Percentiles rank a stretch among this genome's conserved stretches.
phyloP scores from a whole-genome alignment of 2,888 invertebrate genomes.

The Leucoptera coffeella region DNA sequence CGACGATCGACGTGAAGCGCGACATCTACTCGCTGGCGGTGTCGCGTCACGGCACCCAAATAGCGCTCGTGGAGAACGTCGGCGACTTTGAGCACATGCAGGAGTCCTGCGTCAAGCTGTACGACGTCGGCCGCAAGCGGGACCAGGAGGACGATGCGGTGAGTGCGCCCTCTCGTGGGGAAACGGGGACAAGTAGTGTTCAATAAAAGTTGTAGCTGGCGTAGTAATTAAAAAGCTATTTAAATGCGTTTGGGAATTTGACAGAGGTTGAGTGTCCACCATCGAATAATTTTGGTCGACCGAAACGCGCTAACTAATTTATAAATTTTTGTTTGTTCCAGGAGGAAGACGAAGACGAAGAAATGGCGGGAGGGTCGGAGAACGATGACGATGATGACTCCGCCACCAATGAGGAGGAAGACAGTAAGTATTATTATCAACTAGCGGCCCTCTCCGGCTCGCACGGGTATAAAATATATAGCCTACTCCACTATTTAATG shows the following conservation, averaged over 20 bases:
- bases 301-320: background rate
- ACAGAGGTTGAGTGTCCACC: no score
- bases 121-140: conserved; percentile 84
- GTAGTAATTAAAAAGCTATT: no score
- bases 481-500: no score
- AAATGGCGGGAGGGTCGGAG: conserved; percentile 34
- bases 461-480: no score
- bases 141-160: conserved; percentile 88
- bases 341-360: conserved; percentile 47
- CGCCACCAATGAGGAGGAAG: conserved; percentile 42
- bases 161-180: no score
- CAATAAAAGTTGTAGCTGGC: no score
- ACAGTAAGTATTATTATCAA: no score
- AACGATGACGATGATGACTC: conserved; percentile 42
- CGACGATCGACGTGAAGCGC: conserved; percentile 89
- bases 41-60: conserved; percentile 77
- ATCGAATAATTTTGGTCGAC: background rate
- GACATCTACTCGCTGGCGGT: conserved; percentile 83
- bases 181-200: no score
- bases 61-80: conserved; percentile 87
- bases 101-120: conserved; percentile 85
- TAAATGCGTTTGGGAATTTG: no score
- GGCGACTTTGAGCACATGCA: conserved; percentile 77
- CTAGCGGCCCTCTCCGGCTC: no score
- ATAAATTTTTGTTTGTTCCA: conserved; percentile 10